Evolutionary conservation across 2,888 invertebrate genomes (phyloP), one percentile per base, ranked within the genome.

Genomic region (Dorcus hopei): DNA sequence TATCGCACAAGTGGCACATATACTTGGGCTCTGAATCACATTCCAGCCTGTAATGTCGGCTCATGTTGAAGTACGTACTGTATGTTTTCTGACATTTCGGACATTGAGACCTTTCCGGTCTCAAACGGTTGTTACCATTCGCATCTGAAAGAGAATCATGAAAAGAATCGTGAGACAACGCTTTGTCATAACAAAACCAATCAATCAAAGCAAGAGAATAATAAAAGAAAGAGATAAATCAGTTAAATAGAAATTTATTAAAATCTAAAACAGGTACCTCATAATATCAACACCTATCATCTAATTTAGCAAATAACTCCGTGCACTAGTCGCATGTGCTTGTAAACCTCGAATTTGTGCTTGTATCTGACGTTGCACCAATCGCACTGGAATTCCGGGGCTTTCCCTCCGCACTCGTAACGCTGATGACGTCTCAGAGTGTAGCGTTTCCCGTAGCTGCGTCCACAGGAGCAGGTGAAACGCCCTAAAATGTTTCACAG

Each of bases 301-400:
- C 26, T 33, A 42, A 42, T 11, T 38, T 42, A 40, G 33, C 42
- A 52, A 55, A 49, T 33, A 14, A 53, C 33, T 9, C 48, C 40
- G 16, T 58, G 58, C 5, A 42, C 42, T 16, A 49, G 4, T 42
- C 54, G 55, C 45, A 52, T 52, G 53, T 60, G 60, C 45, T 57
- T 57, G 48, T 53, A 54, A 14, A 60, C 49, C 23, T 60, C 60
- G 19, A 60, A 60, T 45, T 57, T 53, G 33, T 60, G 52, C 16
- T 53, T 57, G 40, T 42, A 60, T 38, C 49, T 49, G 14, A 47
- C 5, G 40, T 50, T 23, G 77, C 91, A 92, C 75, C 88, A 86
- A 14, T 90, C 89, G 72, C 91, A 91, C 62, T 89, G 87, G 79
- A 90, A 91, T 63, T 88, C 84, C 0, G 91, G 91, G 62, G 90